Percentiles rank a stretch among this genome's conserved stretches.
phyloP scores from a whole-genome alignment of 2,797 vertebrate species.

The Darevskia mixta region DNA sequence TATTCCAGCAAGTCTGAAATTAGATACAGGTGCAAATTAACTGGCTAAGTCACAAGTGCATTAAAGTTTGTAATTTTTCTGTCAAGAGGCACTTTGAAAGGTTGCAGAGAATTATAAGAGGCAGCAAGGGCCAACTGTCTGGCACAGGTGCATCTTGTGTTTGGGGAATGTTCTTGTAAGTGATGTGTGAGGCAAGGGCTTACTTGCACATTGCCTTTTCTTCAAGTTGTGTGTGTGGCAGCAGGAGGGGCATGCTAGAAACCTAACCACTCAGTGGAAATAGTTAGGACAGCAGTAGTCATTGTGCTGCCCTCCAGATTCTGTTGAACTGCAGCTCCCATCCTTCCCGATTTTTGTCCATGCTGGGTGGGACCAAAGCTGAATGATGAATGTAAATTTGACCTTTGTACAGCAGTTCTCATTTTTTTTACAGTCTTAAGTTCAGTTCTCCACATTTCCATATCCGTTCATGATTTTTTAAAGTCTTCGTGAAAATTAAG shows the following conservation, averaged over 20 bases:
- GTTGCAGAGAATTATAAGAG: conserved; percentile 60
- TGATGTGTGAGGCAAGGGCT: neutral
- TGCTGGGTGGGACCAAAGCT: too few species aligned
- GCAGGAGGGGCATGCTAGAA: neutral
- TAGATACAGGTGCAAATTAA: conserved; percentile 78
- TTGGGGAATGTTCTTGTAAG: neutral
- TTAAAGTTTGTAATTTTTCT: conserved; percentile 74
- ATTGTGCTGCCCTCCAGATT: too few species aligned
- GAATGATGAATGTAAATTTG: too few species aligned
- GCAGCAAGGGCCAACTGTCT: neutral
- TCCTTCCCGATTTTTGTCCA: too few species aligned
- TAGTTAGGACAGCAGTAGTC: neutral
- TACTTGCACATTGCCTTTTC: neutral
- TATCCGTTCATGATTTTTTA: too few species aligned
- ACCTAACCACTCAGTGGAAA: neutral
- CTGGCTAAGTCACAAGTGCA: conserved; percentile 71
- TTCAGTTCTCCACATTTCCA: too few species aligned
- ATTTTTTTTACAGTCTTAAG: too few species aligned
- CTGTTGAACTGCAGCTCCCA: too few species aligned
- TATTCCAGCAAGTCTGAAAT: conserved; percentile 76
- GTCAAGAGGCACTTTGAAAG: conserved; percentile 71
- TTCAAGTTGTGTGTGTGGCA: neutral
- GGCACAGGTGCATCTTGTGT: conserved; percentile 43
- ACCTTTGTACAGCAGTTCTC: too few species aligned
- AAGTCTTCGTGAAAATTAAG: too few species aligned